Conservation (phyloP, 2,113 vertebrate genomes). For the Sinosuthora webbiana region DNA sequence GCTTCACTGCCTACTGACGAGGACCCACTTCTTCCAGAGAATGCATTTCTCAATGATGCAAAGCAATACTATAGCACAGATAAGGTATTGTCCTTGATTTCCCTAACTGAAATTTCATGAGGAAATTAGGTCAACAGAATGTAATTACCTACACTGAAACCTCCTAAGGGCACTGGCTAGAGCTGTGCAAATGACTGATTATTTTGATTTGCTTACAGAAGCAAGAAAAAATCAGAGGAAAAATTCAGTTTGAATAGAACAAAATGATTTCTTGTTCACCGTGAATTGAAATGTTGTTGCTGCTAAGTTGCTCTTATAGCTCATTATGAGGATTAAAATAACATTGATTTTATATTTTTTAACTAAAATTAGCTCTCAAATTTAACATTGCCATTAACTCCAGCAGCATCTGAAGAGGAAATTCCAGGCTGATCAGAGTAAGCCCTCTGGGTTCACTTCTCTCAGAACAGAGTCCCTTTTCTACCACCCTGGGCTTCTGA, state of each 20-base stretch:
- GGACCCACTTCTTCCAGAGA: not conserved
- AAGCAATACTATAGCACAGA: not conserved
- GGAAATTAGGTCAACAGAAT: conserved; percentile 55
- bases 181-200: conserved; percentile 35
- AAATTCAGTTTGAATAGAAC: not conserved
- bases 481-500: not conserved
- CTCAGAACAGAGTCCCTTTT: not conserved
- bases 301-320: not conserved
- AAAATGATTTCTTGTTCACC: not conserved
- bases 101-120: not conserved
- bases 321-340: not conserved
- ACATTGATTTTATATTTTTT: not conserved
- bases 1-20: not conserved
- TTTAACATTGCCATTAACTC: not conserved
- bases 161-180: conserved; percentile 11
- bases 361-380: not conserved
- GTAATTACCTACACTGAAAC: conserved; percentile 50
- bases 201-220: conserved; percentile 40
- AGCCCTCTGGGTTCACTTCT: not conserved
- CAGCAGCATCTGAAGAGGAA: not conserved
- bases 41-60: not conserved
- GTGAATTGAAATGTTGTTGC: not conserved
- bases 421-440: not conserved
- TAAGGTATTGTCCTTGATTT: conserved; percentile 32
- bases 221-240: not conserved